Evolutionary conservation across 1,140 invertebrate species (phyloP).

Genomic region (Drosophila virilis): DNA sequence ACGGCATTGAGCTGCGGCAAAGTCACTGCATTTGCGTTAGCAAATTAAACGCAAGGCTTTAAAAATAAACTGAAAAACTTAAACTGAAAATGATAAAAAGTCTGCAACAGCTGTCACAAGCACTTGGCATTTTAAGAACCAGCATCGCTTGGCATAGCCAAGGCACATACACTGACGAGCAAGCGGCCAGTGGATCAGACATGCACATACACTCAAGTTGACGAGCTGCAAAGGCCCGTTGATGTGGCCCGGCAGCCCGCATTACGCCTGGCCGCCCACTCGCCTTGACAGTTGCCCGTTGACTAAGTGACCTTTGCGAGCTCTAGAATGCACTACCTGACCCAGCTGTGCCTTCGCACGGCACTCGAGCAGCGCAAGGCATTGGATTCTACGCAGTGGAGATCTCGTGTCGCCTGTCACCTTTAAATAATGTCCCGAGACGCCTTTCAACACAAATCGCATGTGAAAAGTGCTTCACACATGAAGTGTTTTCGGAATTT

Average conservation of each 20-base stretch:
- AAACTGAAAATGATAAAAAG: slow-evolving; percentile 18
- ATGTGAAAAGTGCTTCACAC: slow-evolving; percentile 82
- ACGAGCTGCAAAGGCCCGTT: slow-evolving; percentile 51
- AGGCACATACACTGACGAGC: slow-evolving; percentile 29
- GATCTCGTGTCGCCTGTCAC: slow-evolving; percentile 77
- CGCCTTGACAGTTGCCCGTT: slow-evolving; percentile 70
- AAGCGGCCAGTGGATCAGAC: slow-evolving; percentile 28
- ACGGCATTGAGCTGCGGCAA: slow-evolving; percentile 15
- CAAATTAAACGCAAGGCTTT: slow-evolving; percentile 50
- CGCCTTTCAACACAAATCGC: slow-evolving; percentile 83
- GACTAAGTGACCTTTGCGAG: slow-evolving; percentile 79
- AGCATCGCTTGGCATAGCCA: slow-evolving; percentile 18
- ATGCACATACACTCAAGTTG: slow-evolving; percentile 63
- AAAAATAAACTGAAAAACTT: slow-evolving; percentile 47
- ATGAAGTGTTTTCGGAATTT: slow-evolving; percentile 69
- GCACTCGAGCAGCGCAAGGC: slow-evolving; percentile 37
- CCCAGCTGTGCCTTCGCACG: slow-evolving; percentile 54
- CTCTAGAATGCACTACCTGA: slow-evolving; percentile 64
- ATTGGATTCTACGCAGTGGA: slow-evolving; percentile 27
- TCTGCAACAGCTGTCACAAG: slow-evolving; percentile 59
- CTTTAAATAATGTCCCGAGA: slow-evolving; percentile 81
- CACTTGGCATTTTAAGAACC: slow-evolving; percentile 53
- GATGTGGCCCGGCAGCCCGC: background rate
- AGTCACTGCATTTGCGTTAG: slow-evolving; percentile 42
- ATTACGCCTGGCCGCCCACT: slow-evolving; percentile 16